These are phyloP conservation scores for Montipora foliosa DNA, from an alignment of 64 coral and sea anemone species.

Conservation along the genomic window DNA sequence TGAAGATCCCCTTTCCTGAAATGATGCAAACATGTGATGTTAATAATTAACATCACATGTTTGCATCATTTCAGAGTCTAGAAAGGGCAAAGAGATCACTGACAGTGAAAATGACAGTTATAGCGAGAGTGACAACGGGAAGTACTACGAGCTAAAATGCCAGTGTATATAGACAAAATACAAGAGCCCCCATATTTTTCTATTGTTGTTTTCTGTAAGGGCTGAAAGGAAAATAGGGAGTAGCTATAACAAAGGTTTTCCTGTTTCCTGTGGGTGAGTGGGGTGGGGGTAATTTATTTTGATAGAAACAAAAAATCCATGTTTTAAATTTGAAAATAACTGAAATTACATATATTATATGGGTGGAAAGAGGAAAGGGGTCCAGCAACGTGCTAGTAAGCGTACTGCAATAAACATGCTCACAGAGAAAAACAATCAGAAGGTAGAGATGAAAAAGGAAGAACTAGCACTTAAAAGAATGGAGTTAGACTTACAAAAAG, in stretches of 20 bases:
- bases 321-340: no score
- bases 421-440: conserved; percentile 29
- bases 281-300: background rate
- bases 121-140: no score
- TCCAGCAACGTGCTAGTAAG: conserved; percentile 47
- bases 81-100: no score
- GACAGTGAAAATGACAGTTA: no score
- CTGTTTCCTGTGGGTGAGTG: background rate
- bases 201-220: background rate
- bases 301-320: background rate
- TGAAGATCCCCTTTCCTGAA: no score
- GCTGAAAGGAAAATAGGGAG: background rate
- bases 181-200: background rate
- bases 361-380: conserved; percentile 14
- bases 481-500: no score
- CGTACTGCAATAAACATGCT: conserved; percentile 41
- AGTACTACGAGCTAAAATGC: no score
- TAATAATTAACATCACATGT: no score
- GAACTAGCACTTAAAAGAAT: background rate
- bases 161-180: no score
- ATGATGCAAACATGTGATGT: no score
- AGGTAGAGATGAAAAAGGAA: conserved; percentile 21
- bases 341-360: background rate
- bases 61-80: no score
- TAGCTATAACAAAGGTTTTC: background rate